Evolutionary conservation across 2,113 vertebrate species (phyloP).

Genomic region (Brachyhypopomus gauderio): DNA sequence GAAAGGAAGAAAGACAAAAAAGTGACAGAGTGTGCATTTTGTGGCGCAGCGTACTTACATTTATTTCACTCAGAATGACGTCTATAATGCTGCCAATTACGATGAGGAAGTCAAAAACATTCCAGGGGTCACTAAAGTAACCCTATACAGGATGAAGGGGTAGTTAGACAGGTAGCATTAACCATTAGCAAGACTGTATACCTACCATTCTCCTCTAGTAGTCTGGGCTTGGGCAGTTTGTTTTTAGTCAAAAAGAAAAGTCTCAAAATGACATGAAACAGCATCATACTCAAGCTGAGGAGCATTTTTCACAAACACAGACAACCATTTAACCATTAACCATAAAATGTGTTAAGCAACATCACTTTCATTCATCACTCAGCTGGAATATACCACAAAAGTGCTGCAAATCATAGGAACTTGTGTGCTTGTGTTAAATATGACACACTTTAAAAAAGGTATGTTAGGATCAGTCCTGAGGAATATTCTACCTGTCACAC

Average conservation of each 20-base stretch:
- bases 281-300: background rate
- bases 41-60: conserved; percentile 93
- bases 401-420: background rate
- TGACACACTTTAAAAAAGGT: too few relatives aligned
- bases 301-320: too few relatives aligned
- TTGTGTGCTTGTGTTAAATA: too few relatives aligned
- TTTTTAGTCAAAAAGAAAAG: background rate
- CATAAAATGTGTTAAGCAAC: background rate
- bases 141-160: conserved; percentile 96
- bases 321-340: too few relatives aligned
- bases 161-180: conserved; percentile 91
- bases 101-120: conserved; percentile 99
- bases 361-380: background rate
- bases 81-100: conserved; percentile 99
- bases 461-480: too few relatives aligned
- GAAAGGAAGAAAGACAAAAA: conserved; percentile 75
- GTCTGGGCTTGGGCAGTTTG: background rate
- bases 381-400: background rate
- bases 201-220: conserved; percentile 25
- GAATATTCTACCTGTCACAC: too few relatives aligned
- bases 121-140: conserved; percentile 99
- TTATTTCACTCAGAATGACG: conserved; percentile 99
- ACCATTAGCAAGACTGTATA: conserved; percentile 28
- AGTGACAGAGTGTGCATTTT: conserved; percentile 74
- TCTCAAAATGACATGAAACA: background rate